Percentiles rank a stretch among this genome's conserved stretches.
phyloP scores from a whole-genome alignment of 2,797 vertebrate species.

The Sebastes trivittatus region DNA sequence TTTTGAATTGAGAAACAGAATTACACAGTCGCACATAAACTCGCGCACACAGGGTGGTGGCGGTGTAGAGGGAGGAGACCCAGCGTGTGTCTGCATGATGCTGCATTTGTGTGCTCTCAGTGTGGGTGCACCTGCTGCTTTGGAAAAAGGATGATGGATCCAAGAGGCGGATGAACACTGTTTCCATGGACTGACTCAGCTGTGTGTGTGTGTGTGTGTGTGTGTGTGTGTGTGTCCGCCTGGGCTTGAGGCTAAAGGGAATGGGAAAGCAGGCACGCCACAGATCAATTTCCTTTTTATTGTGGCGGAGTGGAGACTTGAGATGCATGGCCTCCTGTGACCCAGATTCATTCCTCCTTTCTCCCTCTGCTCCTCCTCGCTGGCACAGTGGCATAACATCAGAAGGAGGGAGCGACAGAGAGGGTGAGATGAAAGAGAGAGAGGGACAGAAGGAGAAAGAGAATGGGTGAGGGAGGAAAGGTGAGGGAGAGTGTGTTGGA shows the following conservation, averaged over 20 bases:
- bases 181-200: constrained; percentile 49
- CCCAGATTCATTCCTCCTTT: constrained; percentile 83
- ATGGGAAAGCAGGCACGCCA: constrained; percentile 45
- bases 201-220: constrained; percentile 13
- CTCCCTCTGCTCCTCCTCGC: constrained; percentile 65
- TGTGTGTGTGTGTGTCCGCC: neutral
- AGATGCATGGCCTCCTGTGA: constrained; percentile 85
- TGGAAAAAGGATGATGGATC: constrained; percentile 52
- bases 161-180: constrained; percentile 54
- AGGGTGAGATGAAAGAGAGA: constrained; percentile 30
- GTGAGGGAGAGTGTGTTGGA: neutral
- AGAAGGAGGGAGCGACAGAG: constrained; percentile 39
- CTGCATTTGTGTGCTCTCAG: constrained; percentile 23
- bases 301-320: constrained; percentile 76
- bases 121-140: constrained; percentile 66
- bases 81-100: constrained; percentile 28
- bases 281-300: constrained; percentile 79
- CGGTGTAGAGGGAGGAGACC: neutral
- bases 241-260: constrained; percentile 41
- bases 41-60: neutral
- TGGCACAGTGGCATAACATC: constrained; percentile 62
- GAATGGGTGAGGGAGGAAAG: constrained; percentile 3
- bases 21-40: constrained; percentile 9
- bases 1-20: constrained; percentile 29
- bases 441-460: neutral